Evolutionary conservation across 2,888 invertebrate genomes (phyloP).

Genomic region (Drosophila vallismaia): DNA sequence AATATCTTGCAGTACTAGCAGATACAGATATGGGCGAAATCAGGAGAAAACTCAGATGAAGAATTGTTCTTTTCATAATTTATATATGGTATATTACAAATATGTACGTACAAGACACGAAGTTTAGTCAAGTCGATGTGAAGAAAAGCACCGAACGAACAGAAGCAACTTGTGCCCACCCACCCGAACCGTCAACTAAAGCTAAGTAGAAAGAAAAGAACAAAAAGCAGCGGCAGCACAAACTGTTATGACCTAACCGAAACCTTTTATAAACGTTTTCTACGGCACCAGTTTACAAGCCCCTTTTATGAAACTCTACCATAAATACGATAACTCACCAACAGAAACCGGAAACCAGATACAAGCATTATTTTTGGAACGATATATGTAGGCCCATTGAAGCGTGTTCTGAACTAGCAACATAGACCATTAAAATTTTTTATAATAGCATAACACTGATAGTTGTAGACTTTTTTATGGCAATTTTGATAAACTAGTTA

Average conservation of each 20-base stretch:
- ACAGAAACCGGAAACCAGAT: constrained; percentile 9
- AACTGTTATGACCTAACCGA: constrained; percentile 32
- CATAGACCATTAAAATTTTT: constrained; percentile 29
- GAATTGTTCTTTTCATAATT: constrained; percentile 33
- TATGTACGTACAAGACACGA: constrained; percentile 12
- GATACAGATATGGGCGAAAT: constrained; percentile 25
- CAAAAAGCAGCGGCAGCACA: constrained; percentile 25
- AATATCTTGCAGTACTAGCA: constrained; percentile 25
- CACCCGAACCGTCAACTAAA: constrained; percentile 42
- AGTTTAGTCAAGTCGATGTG: constrained; percentile 8
- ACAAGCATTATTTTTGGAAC: constrained; percentile 44
- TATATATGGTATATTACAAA: constrained; percentile 18
- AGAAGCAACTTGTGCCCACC: constrained; percentile 29
- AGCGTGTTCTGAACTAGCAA: constrained; percentile 39
- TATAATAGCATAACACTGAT: constrained; percentile 25
- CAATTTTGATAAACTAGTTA: constrained; percentile 64
- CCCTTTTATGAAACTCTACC: constrained; percentile 6
- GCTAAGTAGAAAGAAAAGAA: constrained; percentile 32
- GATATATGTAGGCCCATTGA: constrained; percentile 51
- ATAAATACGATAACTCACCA: not conserved
- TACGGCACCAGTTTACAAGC: constrained; percentile 44
- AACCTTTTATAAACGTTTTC: constrained; percentile 41
- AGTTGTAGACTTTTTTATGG: constrained; percentile 68
- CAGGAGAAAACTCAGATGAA: constrained; percentile 28
- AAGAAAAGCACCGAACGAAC: constrained; percentile 19